These are phyloP conservation scores for Notothenia coriiceps DNA, from an alignment of 2,113 vertebrate genomes.

Conservation along the genomic window DNA sequence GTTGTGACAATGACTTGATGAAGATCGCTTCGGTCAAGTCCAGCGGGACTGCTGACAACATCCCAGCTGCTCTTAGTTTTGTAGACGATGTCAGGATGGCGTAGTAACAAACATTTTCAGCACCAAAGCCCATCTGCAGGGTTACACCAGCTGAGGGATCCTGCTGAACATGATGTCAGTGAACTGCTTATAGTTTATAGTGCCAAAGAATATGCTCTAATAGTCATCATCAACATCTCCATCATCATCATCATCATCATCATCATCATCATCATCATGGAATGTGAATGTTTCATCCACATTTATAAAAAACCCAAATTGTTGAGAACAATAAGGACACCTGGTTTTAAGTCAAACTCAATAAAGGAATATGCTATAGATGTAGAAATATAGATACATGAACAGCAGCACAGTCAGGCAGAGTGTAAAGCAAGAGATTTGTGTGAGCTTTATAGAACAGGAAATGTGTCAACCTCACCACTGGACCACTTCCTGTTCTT, in stretches of 20 bases:
- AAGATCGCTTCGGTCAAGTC: rapidly evolving
- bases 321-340: not conserved
- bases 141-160: not conserved
- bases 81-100: constrained; percentile 63
- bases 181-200: no score
- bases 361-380: no score
- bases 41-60: rapidly evolving
- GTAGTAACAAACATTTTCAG: constrained; percentile 16
- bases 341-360: no score
- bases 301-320: not conserved
- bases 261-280: not conserved
- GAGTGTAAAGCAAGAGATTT: not conserved
- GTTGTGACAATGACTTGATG: not conserved
- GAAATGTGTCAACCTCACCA: not conserved
- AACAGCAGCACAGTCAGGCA: not conserved
- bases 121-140: not conserved
- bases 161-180: not conserved
- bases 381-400: not conserved
- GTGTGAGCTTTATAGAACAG: not conserved
- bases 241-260: no score
- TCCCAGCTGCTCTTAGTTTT: constrained; percentile 48
- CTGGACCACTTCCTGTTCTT: constrained; percentile 18
- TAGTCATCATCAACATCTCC: no score
- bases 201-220: no score
- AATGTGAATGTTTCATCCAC: not conserved